Conservation (phyloP, 2,888 invertebrate species). For the Phortica okadai region DNA sequence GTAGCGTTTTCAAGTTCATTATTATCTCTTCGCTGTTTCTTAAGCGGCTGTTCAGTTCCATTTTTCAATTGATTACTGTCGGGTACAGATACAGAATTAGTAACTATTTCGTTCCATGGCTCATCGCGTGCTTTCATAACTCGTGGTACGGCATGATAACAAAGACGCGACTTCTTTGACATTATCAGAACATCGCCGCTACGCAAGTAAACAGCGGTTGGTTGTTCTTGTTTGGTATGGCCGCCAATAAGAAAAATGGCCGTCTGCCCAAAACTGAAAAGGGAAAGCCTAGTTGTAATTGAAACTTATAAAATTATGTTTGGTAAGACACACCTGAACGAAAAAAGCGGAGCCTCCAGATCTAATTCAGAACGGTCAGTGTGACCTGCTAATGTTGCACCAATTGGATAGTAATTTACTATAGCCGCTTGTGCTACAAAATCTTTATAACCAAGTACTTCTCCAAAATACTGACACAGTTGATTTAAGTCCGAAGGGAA, state of each 20-base stretch:
- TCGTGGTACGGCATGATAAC: conserved; percentile 96
- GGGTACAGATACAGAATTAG: background rate
- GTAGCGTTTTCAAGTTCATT: conserved; percentile 9
- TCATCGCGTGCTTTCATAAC: conserved; percentile 80
- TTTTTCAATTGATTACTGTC: background rate
- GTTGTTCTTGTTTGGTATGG: conserved; percentile 81
- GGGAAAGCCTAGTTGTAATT: conserved; percentile 3
- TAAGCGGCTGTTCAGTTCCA: background rate
- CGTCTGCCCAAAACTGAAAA: conserved; percentile 91
- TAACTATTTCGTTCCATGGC: conserved; percentile 77
- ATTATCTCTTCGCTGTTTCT: conserved; percentile 28
- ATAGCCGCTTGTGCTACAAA: conserved; percentile 95
- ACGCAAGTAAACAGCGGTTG: conserved; percentile 84
- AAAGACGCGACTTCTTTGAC: conserved; percentile 88
- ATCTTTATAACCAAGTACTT: conserved; percentile 77
- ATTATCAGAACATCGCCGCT: conserved; percentile 96
- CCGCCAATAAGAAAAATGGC: conserved; percentile 97
- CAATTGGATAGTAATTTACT: conserved; percentile 95
- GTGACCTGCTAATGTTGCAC: conserved; percentile 94
- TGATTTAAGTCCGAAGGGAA: conserved; percentile 86
- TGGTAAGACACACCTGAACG: conserved; percentile 82
- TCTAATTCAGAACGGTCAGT: conserved; percentile 95
- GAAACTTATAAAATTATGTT: background rate
- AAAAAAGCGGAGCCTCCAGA: conserved; percentile 91
- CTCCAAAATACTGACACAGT: conserved; percentile 82